Percentiles rank a stretch among this genome's conserved stretches.
Conservation (phyloP, 2,797 vertebrate species). For the Poecile montanus region DNA sequence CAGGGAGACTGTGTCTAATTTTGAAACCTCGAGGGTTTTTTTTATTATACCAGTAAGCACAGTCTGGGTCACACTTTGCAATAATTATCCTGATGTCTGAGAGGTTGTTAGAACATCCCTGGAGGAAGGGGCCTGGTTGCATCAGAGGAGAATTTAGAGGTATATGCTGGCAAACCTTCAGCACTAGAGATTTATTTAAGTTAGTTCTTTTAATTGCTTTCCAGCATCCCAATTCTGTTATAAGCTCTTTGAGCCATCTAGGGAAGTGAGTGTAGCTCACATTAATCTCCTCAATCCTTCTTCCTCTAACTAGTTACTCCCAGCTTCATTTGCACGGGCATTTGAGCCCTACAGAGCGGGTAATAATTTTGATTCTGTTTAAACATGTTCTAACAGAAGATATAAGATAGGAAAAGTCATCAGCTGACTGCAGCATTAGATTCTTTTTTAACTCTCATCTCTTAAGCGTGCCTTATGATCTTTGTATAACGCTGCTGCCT, state of each 20-base stretch:
- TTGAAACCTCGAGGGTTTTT: slow-evolving; percentile 7
- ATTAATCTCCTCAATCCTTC: slow-evolving; percentile 37
- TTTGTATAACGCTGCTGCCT: neutral
- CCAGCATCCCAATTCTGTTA: slow-evolving; percentile 30
- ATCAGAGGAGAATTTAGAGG: slow-evolving; percentile 18
- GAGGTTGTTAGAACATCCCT: slow-evolving; percentile 40
- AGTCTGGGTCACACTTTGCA: slow-evolving; percentile 57
- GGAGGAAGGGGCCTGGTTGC: slow-evolving; percentile 27
- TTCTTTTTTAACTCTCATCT: neutral
- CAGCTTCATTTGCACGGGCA: slow-evolving; percentile 2
- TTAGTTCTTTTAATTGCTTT: slow-evolving; percentile 63
- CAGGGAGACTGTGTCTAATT: neutral
- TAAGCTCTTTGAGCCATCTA: slow-evolving; percentile 38
- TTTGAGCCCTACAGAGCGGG: neutral
- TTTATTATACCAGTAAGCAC: slow-evolving; percentile 32
- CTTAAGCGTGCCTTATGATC: neutral
- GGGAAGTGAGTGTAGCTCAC: slow-evolving; percentile 28
- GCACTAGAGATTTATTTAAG: slow-evolving; percentile 44
- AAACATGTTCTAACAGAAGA: neutral
- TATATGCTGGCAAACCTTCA: slow-evolving; percentile 43
- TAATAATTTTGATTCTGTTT: neutral
- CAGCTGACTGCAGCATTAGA: neutral
- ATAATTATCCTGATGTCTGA: slow-evolving; percentile 58
- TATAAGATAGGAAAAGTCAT: neutral
- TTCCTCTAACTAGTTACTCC: slow-evolving; percentile 8